Evolutionary conservation across 2,888 invertebrate genomes (phyloP), one percentile per base, ranked within the genome.

Genomic region (Drosophila falleni): DNA sequence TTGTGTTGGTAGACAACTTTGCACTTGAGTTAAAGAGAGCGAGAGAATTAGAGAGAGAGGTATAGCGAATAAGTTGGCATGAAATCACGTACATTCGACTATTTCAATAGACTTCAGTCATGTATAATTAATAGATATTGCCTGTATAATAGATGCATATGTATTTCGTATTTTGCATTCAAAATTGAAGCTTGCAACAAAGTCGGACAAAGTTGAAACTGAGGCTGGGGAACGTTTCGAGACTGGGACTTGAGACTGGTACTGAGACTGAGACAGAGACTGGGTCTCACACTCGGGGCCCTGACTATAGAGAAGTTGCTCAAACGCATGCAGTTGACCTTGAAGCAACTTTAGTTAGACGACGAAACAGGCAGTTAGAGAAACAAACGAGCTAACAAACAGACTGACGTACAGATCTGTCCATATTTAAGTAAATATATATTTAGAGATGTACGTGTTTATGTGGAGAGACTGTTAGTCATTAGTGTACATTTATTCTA

Each of bases 111-210:
- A 62, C 51, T 29, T 63, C 15, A 49, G 55, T 65, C 70, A 58
- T 59, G 49, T 75, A 68, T 81, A 67, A 87, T 71, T 78, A 72
- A 74, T 81, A 69, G 51, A 39, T 62, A 55, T 46, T 44, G 16
- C 11, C 19, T 33, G 41, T 10, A 10, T 19, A 39, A 29, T 47
- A 46, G 33, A 35, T 60, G n/a, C 16, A 44, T 51, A 15, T 54
- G 37, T 44, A 51, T 76, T 54, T 77, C 80, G 83, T 47, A 56
- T 78, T 58, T 74, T 88, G 83, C 87, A 88, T 86, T 87, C 50
- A 66, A 77, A 64, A 74, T 77, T 73, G 65, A 53, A 80, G 87
- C 73, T 69, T 72, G 83, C 80, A 68, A 74, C 65, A 58, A 73
- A 74, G 42, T 42, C 42, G n/a, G 54, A 5, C n/a, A 42, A 42